Percentiles rank a stretch among this genome's conserved stretches.
Evolutionary conservation across 2,797 vertebrate genomes (phyloP).

Genomic region (Alca torda): DNA sequence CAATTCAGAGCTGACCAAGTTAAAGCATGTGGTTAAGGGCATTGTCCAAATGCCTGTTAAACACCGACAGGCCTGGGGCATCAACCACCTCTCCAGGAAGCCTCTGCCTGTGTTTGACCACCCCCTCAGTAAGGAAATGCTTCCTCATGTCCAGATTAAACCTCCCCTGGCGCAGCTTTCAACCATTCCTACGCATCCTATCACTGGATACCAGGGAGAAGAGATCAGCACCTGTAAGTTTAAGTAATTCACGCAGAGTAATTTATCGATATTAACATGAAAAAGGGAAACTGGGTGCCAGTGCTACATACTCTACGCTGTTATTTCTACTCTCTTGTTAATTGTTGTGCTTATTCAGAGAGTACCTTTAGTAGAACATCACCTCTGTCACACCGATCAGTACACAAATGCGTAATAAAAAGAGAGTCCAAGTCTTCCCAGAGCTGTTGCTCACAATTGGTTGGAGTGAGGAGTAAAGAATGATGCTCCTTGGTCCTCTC

Average conservation of each 20-base stretch:
- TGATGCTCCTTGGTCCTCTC: background rate
- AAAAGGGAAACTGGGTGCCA: background rate
- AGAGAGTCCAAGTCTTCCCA: background rate
- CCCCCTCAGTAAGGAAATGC: background rate
- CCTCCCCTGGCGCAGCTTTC: background rate
- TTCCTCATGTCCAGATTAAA: background rate
- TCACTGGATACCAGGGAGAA: background rate
- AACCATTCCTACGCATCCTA: background rate
- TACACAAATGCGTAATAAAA: background rate
- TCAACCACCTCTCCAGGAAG: background rate
- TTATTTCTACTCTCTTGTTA: background rate
- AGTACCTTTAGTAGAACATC: background rate
- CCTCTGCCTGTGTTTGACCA: background rate
- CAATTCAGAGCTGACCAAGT: background rate
- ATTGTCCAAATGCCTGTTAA: background rate
- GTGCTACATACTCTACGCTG: background rate
- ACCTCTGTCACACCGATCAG: background rate
- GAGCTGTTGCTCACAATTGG: background rate
- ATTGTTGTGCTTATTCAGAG: background rate
- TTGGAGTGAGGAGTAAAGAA: background rate
- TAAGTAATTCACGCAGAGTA: background rate
- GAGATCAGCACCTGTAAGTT: background rate
- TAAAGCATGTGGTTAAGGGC: background rate
- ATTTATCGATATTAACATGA: background rate
- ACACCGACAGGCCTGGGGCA: background rate